Evolutionary conservation across 1,140 invertebrate species (phyloP).

Genomic region (Aporrectodea caliginosa): DNA sequence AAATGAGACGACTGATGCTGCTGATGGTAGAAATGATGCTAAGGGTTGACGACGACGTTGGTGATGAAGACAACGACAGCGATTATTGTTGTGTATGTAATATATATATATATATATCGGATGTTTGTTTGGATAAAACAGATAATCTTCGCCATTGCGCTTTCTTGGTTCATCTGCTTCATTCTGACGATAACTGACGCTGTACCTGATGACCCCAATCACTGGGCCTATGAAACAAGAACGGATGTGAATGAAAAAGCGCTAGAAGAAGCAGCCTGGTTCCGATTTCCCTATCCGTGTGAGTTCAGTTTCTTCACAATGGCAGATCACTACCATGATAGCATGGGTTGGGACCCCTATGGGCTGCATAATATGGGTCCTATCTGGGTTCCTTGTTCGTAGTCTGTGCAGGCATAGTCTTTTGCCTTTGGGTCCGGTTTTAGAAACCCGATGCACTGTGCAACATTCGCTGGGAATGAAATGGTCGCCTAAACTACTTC

Average conservation of each 20-base stretch:
- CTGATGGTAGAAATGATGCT: not conserved
- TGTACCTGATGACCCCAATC: slow-evolving; percentile 56
- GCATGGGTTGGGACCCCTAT: no score
- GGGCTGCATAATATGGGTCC: no score
- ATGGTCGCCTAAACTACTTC: no score
- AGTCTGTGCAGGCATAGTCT: no score
- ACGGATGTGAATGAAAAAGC: slow-evolving; percentile 74
- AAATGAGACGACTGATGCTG: not conserved
- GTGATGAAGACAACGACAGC: not conserved
- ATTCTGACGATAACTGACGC: slow-evolving; percentile 68
- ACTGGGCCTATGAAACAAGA: slow-evolving; percentile 65
- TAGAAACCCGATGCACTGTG: no score
- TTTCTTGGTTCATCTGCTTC: slow-evolving; percentile 74
- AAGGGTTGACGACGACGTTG: not conserved
- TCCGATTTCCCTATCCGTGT: slow-evolving; percentile 79
- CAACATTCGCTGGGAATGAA: no score
- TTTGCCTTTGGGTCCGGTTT: no score
- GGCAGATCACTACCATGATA: no score
- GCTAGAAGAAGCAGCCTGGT: slow-evolving; percentile 71
- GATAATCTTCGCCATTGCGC: slow-evolving; percentile 68
- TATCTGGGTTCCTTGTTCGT: no score
- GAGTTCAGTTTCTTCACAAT: no score
- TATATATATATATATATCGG: no score
- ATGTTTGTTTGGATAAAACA: slow-evolving; percentile 1
- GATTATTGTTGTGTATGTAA: not conserved